phyloP scores from a whole-genome alignment of 2,888 invertebrate species.

The Andricus quercusramuli region DNA sequence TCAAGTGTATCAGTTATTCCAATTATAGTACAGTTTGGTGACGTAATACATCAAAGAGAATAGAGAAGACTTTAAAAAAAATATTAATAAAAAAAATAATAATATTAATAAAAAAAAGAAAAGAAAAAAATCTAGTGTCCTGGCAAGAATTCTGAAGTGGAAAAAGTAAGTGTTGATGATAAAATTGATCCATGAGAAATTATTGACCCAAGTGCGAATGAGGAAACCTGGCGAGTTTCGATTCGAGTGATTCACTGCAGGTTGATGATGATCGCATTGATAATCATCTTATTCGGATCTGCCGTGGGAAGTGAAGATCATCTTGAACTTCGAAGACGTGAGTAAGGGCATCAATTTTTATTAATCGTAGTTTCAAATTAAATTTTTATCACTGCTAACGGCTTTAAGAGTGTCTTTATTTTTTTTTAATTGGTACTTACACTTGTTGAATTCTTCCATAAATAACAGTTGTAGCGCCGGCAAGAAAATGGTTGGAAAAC shows the following conservation, averaged over 20 bases:
- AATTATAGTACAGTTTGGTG: background rate
- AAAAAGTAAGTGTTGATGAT: background rate
- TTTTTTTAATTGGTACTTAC: too few relatives aligned
- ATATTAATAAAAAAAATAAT: too few relatives aligned
- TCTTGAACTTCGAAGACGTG: slow-evolving; percentile 14
- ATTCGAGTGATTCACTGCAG: slow-evolving; percentile 15
- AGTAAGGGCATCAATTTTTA: background rate
- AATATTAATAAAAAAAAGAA: background rate
- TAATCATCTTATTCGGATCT: background rate
- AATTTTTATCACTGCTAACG: background rate
- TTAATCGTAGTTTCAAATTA: background rate
- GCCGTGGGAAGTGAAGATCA: background rate
- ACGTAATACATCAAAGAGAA: background rate
- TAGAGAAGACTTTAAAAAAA: background rate
- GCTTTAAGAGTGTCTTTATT: too few relatives aligned
- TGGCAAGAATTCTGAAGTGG: background rate
- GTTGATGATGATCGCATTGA: slow-evolving; percentile 8
- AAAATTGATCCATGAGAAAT: background rate
- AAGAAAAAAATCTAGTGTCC: background rate
- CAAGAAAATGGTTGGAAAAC: too few relatives aligned
- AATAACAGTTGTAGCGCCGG: too few relatives aligned
- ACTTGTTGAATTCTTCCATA: too few relatives aligned
- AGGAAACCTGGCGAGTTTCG: slow-evolving; percentile 3
- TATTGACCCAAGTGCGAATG: background rate
- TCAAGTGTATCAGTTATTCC: too few relatives aligned